Base-by-base conservation (phyloP, 2,113 vertebrate species). In the Ranitomeya variabilis region DNA sequence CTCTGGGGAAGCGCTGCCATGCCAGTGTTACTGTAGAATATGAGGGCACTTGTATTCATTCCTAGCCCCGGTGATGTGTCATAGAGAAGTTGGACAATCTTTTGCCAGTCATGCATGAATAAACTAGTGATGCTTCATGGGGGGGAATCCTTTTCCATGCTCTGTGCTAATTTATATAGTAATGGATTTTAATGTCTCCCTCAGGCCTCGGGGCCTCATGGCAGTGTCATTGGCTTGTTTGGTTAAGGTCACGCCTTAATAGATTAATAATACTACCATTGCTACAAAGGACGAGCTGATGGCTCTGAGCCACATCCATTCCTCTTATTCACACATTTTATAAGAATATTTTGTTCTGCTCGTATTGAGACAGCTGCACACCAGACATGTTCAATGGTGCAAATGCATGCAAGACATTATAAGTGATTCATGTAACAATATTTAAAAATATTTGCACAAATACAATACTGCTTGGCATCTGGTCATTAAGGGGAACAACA, bases 101-200 rank as follows among this genome's bases (percentile, higher is more conserved):
- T 76, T 45, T 74, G 52, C 51, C 37, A 74, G 71, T 76, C 45
- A 76, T 76, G 73, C 73, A 52, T 76, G 73, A 51, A 21, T 37
- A 45, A 11, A 76, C 73, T 76, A 76, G 73, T 52, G 73, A 52
- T 7, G 37, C 37, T 52, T 18, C 18, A 52, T 45, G 37, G 37
- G 73, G 73, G 73, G 73, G 18, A 21, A 52, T 76, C 73, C 18
- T 45, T 74, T 13, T 31, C 67, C 3, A 4, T 23, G 26, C 71
- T 76, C 37, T 19, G 45, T 45, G 51, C 7, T 3, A 21, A 37
- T 76, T 76, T 76, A 31, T 51, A 19, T 16, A 7, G 16, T 74
- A 52, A 76, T 76, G 45, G 37, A 52, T 76, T 76, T 76, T 76
- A 51, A 76, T 76, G 73, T 45, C 18, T 52, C 45, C 73, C 16